Evolutionary conservation across 1,140 invertebrate genomes (phyloP).

Genomic region (Anoplophora glabripennis): DNA sequence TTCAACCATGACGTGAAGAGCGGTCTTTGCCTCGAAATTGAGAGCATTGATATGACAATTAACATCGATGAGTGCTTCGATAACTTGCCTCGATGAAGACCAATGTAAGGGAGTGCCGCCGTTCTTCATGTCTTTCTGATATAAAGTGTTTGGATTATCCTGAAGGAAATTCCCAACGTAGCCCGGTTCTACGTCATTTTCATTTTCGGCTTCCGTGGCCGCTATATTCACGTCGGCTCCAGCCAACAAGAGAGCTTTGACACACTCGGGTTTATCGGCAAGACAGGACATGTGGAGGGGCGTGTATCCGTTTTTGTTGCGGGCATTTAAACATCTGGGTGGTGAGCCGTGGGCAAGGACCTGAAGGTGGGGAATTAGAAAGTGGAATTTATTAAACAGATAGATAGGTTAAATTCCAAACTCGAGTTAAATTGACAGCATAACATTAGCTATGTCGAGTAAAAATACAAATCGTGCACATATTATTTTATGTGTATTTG

Average conservation of each 20-base stretch:
- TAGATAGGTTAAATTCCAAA: no score
- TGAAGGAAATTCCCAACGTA: conserved; percentile 51
- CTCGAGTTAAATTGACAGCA: no score
- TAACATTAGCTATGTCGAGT: no score
- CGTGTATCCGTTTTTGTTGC: conserved; percentile 79
- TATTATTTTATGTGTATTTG: no score
- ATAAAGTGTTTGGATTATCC: conserved; percentile 65
- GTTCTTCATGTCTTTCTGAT: conserved; percentile 80
- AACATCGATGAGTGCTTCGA: conserved; percentile 73
- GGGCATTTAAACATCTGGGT: conserved; percentile 57
- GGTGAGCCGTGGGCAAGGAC: conserved; percentile 34
- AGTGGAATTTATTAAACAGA: no score
- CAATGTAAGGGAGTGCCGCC: conserved; percentile 91
- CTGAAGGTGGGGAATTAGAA: conserved; percentile 9
- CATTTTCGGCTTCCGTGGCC: conserved; percentile 41
- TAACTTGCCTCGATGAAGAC: conserved; percentile 78
- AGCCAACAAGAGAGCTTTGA: conserved; percentile 76
- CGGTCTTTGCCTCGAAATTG: conserved; percentile 80
- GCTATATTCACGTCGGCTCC: conserved; percentile 83
- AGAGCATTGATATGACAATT: conserved; percentile 81
- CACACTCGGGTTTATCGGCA: conserved; percentile 81
- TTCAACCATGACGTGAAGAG: conserved; percentile 82
- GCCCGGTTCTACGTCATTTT: conserved; percentile 46
- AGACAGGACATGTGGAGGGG: conserved; percentile 83
- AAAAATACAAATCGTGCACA: no score